Conservation (phyloP, 2,888 invertebrate genomes). For the Petrophora chlorosata region DNA sequence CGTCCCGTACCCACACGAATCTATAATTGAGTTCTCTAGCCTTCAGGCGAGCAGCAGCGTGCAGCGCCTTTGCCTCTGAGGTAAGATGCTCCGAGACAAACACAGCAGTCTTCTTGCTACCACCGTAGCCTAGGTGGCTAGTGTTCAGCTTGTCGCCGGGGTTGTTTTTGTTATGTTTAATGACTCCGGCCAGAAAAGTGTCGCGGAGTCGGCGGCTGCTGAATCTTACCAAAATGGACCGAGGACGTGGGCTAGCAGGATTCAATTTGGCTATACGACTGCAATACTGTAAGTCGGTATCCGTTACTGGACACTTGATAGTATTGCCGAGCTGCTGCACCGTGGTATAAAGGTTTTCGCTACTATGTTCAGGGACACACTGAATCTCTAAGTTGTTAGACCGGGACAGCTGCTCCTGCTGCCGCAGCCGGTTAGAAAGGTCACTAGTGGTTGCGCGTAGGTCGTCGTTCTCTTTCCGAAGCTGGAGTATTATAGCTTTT, state of each 20-base stretch:
- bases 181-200: not conserved
- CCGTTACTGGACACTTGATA: conserved; percentile 22
- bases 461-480: too few species aligned
- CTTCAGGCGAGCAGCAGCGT: conserved; percentile 1
- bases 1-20: not conserved
- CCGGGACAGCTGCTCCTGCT: too few species aligned
- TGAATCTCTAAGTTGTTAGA: too few species aligned
- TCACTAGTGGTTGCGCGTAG: too few species aligned
- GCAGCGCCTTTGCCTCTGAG: conserved; percentile 1
- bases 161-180: conserved; percentile 1
- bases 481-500: not conserved
- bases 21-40: not conserved
- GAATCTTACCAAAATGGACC: conserved; percentile 23
- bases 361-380: conserved; percentile 16
- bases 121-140: conserved; percentile 2
- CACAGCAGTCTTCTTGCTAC: not conserved
- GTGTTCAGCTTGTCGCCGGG: conserved; percentile 1
- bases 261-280: conserved; percentile 28
- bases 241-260: conserved; percentile 14
- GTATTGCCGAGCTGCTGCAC: conserved; percentile 30
- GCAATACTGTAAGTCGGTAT: conserved; percentile 30
- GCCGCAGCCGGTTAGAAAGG: too few species aligned
- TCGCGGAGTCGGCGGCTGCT: conserved; percentile 1
- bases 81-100: conserved; percentile 1
- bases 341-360: conserved; percentile 26